These are phyloP conservation scores for Parnassius glacialis DNA, from an alignment of 2,888 invertebrate genomes.

Conservation along the genomic window DNA sequence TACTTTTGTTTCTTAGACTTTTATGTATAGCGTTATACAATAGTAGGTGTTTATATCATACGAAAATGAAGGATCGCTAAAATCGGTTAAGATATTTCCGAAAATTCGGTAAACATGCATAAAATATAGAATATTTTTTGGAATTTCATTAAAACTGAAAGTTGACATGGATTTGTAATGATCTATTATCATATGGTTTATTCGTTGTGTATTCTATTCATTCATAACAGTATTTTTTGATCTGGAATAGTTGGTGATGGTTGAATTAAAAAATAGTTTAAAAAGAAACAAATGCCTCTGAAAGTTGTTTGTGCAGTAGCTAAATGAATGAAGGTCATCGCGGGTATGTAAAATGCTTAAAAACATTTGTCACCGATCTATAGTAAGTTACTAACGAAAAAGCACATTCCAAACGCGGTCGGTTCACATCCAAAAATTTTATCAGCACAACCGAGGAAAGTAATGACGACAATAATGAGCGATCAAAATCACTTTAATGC, in stretches of 20 bases:
- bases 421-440: slow-evolving; percentile 12
- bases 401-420: slow-evolving; percentile 3
- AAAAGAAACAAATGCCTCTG: slow-evolving; percentile 1
- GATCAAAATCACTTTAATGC: slow-evolving; percentile 11
- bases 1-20: too few species aligned
- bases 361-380: slow-evolving; percentile 1
- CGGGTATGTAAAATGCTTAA: slow-evolving; percentile 1
- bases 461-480: slow-evolving; percentile 12
- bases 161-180: too few species aligned
- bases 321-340: background rate
- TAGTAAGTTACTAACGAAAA: slow-evolving; percentile 7
- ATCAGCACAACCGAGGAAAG: slow-evolving; percentile 9
- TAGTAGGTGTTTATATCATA: too few species aligned
- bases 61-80: too few species aligned
- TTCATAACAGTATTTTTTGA: background rate
- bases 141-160: too few species aligned
- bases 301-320: background rate
- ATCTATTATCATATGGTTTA: too few species aligned
- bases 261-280: background rate
- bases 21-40: too few species aligned
- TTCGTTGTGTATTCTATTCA: too few species aligned
- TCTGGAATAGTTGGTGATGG: too few species aligned
- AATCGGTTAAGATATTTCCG: too few species aligned
- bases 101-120: too few species aligned
- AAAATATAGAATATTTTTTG: too few species aligned